A percentile compares a stretch with the other conserved stretches of the same genome.
Conservation (phyloP, 2,113 vertebrate species). For the Chaenogobius annularis region DNA sequence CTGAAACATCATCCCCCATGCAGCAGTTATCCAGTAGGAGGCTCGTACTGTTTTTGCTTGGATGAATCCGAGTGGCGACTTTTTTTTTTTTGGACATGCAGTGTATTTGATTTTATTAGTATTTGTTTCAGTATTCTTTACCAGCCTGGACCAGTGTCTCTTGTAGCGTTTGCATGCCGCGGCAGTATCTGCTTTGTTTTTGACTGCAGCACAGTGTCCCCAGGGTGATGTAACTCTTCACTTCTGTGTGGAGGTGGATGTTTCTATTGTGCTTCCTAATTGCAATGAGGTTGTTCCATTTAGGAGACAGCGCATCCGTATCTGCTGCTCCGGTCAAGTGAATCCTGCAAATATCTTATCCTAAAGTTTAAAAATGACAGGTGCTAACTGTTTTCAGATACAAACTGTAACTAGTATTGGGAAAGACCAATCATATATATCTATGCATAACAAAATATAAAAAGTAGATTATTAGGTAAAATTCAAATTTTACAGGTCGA, state of each 20-base stretch:
- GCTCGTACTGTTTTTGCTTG: no score
- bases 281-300: slow-evolving; percentile 79
- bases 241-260: slow-evolving; percentile 74
- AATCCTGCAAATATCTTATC: slow-evolving; percentile 7
- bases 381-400: neutral
- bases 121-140: no score
- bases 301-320: slow-evolving; percentile 66
- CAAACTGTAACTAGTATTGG: no score
- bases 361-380: slow-evolving; percentile 14
- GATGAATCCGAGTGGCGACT: no score
- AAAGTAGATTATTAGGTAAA: no score
- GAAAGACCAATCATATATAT: neutral
- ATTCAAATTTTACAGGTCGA: no score
- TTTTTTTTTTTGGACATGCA: no score
- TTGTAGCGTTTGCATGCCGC: slow-evolving; percentile 33
- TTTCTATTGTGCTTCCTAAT: slow-evolving; percentile 82
- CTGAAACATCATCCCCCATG: no score
- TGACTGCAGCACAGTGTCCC: slow-evolving; percentile 70
- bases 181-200: slow-evolving; percentile 68
- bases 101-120: no score
- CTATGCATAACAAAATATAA: neutral
- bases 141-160: slow-evolving; percentile 27
- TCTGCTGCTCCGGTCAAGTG: slow-evolving; percentile 40
- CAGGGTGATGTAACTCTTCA: slow-evolving; percentile 72
- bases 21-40: no score